phyloP scores from a whole-genome alignment of 2,888 invertebrate species.

The Euzophera pinguis region DNA sequence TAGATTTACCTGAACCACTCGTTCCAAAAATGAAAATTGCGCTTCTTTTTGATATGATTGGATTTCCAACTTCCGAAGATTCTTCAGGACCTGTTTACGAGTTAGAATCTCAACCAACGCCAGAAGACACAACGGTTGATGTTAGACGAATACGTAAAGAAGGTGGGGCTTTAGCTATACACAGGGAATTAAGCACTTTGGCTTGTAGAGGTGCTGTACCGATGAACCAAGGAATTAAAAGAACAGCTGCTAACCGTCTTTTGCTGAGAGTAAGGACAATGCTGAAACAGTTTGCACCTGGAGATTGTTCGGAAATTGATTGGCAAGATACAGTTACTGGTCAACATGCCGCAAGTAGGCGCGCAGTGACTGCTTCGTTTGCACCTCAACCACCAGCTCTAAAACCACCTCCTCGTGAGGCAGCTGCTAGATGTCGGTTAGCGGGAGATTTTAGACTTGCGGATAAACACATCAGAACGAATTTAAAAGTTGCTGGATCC shows the following conservation, averaged over 20 bases:
- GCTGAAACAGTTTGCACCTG: constrained; percentile 60
- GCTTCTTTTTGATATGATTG: constrained; percentile 48
- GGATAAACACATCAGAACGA: constrained; percentile 38
- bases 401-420: constrained; percentile 34
- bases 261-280: constrained; percentile 55
- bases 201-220: constrained; percentile 51
- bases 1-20: constrained; percentile 56
- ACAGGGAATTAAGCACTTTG: constrained; percentile 57
- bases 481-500: constrained; percentile 35
- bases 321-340: constrained; percentile 62
- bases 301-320: constrained; percentile 47
- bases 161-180: constrained; percentile 63
- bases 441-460: constrained; percentile 53
- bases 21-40: constrained; percentile 45
- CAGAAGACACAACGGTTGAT: constrained; percentile 48
- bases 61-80: constrained; percentile 40
- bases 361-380: constrained; percentile 66
- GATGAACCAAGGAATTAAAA: constrained; percentile 65
- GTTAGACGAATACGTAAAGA: constrained; percentile 54
- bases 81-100: constrained; percentile 34
- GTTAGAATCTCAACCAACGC: constrained; percentile 35
- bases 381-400: constrained; percentile 53
- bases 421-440: constrained; percentile 49
- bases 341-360: constrained; percentile 60
- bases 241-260: constrained; percentile 65